Evolutionary conservation across 2,888 invertebrate species (phyloP).

Genomic region (Troides aeacus): DNA sequence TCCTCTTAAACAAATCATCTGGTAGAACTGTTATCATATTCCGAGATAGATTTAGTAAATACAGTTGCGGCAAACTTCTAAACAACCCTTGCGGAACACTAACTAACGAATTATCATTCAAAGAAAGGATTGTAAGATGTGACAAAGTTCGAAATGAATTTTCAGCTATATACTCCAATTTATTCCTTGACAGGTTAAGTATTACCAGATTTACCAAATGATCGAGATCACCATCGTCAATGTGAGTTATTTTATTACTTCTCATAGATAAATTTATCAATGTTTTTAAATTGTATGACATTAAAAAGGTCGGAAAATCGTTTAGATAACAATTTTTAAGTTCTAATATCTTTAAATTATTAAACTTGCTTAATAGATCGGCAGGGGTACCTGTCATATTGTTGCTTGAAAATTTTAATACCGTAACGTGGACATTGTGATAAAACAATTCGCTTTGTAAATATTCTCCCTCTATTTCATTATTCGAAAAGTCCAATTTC

Average conservation of each 20-base stretch:
- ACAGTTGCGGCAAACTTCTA: constrained; percentile 46
- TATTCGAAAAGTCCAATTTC: neutral
- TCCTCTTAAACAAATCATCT: constrained; percentile 55
- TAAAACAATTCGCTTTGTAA: neutral
- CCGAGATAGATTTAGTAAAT: constrained; percentile 53
- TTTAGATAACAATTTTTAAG: neutral
- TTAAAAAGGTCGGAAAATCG: constrained; percentile 1
- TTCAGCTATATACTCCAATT: constrained; percentile 47
- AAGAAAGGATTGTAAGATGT: constrained; percentile 48
- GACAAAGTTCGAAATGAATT: constrained; percentile 51
- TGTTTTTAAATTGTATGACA: neutral
- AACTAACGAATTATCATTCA: constrained; percentile 54
- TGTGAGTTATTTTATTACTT: neutral
- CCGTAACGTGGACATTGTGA: neutral
- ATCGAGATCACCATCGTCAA: constrained; percentile 35
- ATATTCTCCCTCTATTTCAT: neutral
- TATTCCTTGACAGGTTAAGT: constrained; percentile 55
- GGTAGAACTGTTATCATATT: constrained; percentile 57
- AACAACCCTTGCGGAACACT: constrained; percentile 40
- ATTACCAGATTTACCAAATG: constrained; percentile 51
- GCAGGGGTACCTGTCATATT: neutral
- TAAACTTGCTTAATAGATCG: neutral
- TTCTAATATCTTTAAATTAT: neutral
- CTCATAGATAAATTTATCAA: neutral
- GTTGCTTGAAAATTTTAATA: neutral